Percentiles rank a stretch among this genome's conserved stretches.
These are phyloP conservation scores for Drepanosiphum platanoidis DNA, from an alignment of 2,888 invertebrate genomes.

Conservation along the genomic window DNA sequence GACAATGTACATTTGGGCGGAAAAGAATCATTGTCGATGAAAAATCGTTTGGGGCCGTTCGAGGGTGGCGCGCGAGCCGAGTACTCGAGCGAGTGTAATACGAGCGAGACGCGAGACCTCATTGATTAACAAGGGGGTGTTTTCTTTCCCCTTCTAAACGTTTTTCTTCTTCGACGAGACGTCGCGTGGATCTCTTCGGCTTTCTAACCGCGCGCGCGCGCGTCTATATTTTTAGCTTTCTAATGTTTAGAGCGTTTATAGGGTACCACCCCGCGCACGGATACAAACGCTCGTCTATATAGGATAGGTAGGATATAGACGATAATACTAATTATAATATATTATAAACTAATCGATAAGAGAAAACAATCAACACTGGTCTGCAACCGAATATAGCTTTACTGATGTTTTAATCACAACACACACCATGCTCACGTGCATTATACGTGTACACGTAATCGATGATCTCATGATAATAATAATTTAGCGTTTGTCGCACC, in stretches of 20 bases:
- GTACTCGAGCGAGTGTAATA: no score
- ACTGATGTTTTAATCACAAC: background rate
- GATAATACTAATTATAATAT: no score
- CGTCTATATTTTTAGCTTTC: background rate
- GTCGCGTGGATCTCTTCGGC: background rate
- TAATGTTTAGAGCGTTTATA: background rate
- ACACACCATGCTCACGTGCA: background rate
- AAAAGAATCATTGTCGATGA: no score
- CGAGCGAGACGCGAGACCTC: no score
- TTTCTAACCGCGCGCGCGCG: background rate
- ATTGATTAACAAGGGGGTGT: no score
- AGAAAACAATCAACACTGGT: background rate
- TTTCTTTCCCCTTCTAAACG: no score
- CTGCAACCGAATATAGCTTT: background rate
- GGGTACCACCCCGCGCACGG: background rate
- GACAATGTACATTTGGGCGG: no score
- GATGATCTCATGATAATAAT: constrained; percentile 1
- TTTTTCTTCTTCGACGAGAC: no score
- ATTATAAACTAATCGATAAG: background rate
- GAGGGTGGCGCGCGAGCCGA: no score
- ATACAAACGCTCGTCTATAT: no score
- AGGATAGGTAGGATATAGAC: no score
- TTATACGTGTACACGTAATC: background rate
- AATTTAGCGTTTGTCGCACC: background rate
- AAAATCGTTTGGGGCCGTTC: no score